Evolutionary conservation across 2,113 vertebrate species (phyloP), one percentile per base, ranked within the genome.

Genomic region (Lichenostomus cassidix): DNA sequence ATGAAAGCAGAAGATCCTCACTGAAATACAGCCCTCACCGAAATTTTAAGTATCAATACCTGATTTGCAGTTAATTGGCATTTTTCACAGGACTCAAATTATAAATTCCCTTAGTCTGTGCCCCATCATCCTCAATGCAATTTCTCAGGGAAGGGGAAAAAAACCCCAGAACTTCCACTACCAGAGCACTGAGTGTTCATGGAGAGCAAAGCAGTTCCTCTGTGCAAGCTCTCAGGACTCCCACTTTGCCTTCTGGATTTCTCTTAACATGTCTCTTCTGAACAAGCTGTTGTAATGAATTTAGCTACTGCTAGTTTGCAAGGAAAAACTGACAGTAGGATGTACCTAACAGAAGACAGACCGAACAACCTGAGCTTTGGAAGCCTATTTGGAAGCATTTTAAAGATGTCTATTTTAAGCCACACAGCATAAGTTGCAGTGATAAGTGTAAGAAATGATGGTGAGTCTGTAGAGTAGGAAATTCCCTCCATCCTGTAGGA

Each of bases 121-220:
- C 46, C 58, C 33, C 27, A 82, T 25, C 2, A 3, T 7, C 11
- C 23, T 55, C 70, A 39, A 4, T 19, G 35, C 24, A 63, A 44
- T 56, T 86, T 46, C 59, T 75, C 84, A 17, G 49, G 37, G 83
- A 86, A 89, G 33, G 18, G 7, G 44, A n/a, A n/a, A 50, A 37
- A 87, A 50, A 6, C 2, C 41, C 33, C 64, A 70, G 29, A 47
- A 52, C 8, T 31, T 67, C 24, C 44, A 76, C 49, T 10, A 59
- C 17, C 33, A 25, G 33, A 53, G 18, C 24, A 37, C 7, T 12
- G 41, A 15, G 20, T 5, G 10, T 5, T n/a, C 19, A 52, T 0
- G 1, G 24, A 87, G 46, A 64, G 35, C 41, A 60, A 74, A 63
- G 24, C 16, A 15, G 11, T 13, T 68, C 41, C n/a, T 68, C 65